Conservation (phyloP, 1,140 invertebrate genomes). For the Leguminivora glycinivorella region DNA sequence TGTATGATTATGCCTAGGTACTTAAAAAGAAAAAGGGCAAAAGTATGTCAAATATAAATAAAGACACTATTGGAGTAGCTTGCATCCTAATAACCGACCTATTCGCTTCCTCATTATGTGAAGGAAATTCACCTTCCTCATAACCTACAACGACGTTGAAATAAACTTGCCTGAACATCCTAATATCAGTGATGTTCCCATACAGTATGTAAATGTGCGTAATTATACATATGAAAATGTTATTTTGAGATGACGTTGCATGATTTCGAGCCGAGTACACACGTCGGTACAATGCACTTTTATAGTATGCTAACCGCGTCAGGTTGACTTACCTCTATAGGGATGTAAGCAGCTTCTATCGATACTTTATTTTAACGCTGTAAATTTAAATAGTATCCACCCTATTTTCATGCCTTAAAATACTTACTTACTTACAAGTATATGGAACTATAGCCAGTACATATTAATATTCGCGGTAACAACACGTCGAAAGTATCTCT, state of each 20-base stretch:
- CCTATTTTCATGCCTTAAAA: too few relatives aligned
- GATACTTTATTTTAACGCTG: conserved; percentile 30
- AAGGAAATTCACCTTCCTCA: conserved; percentile 6
- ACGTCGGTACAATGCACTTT: conserved; percentile 65
- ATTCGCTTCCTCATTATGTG: neutral
- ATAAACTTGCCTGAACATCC: conserved; percentile 36
- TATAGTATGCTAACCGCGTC: conserved; percentile 64
- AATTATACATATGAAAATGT: conserved; percentile 30
- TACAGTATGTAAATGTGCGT: conserved; percentile 53
- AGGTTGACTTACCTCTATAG: conserved; percentile 49
- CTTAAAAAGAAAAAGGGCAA: too few relatives aligned
- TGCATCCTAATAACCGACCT: neutral
- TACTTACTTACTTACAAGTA: too few relatives aligned
- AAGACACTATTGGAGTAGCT: too few relatives aligned
- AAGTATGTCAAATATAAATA: too few relatives aligned
- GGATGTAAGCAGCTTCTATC: conserved; percentile 39
- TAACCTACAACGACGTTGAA: neutral
- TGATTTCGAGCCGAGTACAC: conserved; percentile 58
- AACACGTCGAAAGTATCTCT: too few relatives aligned
- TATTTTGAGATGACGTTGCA: conserved; percentile 52
- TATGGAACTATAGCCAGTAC: too few relatives aligned
- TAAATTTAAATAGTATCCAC: neutral
- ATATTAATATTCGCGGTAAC: too few relatives aligned
- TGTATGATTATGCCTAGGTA: too few relatives aligned
- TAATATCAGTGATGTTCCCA: conserved; percentile 19